These are phyloP conservation scores for Gambusia affinis DNA, from an alignment of 2,113 vertebrate species.

Conservation along the genomic window DNA sequence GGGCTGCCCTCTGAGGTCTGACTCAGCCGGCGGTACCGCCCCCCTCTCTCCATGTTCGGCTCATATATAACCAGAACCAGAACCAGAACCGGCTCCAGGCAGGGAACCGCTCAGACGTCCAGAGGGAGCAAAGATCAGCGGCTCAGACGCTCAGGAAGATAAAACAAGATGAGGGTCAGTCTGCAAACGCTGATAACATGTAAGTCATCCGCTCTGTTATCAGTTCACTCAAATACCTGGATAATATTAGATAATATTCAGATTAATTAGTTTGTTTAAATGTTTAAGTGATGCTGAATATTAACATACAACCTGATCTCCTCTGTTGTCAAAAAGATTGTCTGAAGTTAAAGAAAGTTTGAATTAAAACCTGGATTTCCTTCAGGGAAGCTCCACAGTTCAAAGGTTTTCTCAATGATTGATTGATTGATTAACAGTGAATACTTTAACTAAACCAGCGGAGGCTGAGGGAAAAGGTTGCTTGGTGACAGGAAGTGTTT, in stretches of 20 bases:
- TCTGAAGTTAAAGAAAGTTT: background rate
- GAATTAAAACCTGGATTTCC: background rate
- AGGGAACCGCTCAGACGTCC: conserved; percentile 13
- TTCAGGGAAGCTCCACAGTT: background rate
- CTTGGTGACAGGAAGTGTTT: background rate
- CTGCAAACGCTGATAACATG: conserved; percentile 40
- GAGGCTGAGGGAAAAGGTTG: background rate
- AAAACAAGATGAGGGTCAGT: conserved; percentile 20
- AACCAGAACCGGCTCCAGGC: conserved; percentile 5
- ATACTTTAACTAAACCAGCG: background rate
- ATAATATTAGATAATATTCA: background rate
- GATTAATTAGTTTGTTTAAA: background rate
- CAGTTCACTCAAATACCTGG: background rate
- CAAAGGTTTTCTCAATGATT: background rate
- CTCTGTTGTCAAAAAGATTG: background rate
- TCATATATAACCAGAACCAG: conserved; percentile 25
- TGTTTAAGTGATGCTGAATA: background rate
- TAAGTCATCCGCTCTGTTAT: conserved; percentile 35
- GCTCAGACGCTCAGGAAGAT: conserved; percentile 8
- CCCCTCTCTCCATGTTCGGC: background rate
- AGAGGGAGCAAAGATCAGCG: conserved; percentile 16
- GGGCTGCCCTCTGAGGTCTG: background rate
- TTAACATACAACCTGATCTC: too few species aligned
- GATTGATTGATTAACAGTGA: background rate
- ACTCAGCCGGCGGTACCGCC: conserved; percentile 4